Evolutionary conservation across 2,888 invertebrate genomes (phyloP).

Genomic region (Sinelater perroti): DNA sequence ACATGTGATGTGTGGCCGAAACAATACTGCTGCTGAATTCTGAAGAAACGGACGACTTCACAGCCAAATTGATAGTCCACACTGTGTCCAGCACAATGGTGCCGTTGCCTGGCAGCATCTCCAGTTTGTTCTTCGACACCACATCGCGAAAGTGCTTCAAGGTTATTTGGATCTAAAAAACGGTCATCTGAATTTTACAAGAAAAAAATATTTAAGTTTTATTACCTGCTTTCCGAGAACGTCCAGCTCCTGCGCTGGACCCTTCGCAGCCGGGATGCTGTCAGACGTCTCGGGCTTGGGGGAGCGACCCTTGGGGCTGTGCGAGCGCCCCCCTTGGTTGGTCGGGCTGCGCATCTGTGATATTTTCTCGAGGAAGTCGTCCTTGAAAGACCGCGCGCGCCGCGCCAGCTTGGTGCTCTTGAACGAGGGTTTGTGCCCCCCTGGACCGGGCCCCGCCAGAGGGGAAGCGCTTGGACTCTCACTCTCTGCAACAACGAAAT

Average conservation of each 20-base stretch:
- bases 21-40: conserved; percentile 71
- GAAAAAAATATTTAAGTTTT: background rate
- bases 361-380: conserved; percentile 90
- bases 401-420: conserved; percentile 87
- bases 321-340: conserved; percentile 54
- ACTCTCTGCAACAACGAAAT: conserved; percentile 55
- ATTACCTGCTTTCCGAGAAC: conserved; percentile 45
- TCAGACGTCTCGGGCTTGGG: conserved; percentile 59
- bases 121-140: conserved; percentile 88
- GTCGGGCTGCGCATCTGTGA: conserved; percentile 87
- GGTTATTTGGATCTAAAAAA: conserved; percentile 72
- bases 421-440: conserved; percentile 78
- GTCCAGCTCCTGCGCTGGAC: conserved; percentile 51
- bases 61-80: conserved; percentile 78
- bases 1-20: conserved; percentile 86
- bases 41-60: conserved; percentile 56
- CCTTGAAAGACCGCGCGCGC: conserved; percentile 90
- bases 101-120: conserved; percentile 93
- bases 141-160: conserved; percentile 92
- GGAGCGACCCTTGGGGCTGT: conserved; percentile 61
- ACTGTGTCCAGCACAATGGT: conserved; percentile 93
- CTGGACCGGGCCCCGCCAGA: conserved; percentile 61
- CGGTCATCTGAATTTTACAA: conserved; percentile 8
- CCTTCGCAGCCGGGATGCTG: conserved; percentile 57
- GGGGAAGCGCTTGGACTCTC: conserved; percentile 54